Evolutionary conservation across 2,113 vertebrate genomes (phyloP), one percentile per base, ranked within the genome.

Genomic region (Cacatua alba): DNA sequence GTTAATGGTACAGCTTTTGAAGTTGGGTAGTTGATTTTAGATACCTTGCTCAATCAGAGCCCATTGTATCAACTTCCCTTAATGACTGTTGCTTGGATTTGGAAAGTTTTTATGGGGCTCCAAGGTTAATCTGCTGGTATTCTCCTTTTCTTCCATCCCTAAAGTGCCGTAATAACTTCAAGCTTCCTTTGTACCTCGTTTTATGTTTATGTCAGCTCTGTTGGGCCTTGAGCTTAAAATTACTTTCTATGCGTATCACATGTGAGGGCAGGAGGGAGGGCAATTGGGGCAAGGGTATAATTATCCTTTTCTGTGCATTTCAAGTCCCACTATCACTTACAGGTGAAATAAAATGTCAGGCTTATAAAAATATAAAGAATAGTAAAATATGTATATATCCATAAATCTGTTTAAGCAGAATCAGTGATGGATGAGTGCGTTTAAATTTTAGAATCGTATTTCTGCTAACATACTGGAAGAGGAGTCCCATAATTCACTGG

Each of bases 401-500:
- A 95, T 96, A 95, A 94, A 96, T 95, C 80, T 86, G 0, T 88
- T 90, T 84, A 92, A 93, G 92, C 37, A 79, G 76, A 93, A 92
- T 65, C 26, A 3, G 65, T 96, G 93, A 97, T 95, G 82, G 82
- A 96, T 92, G 93, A 95, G 49, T 51, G 60, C 2, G 2, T 92
- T 96, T 93, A 95, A 88, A 88, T 95, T 85, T 84, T 75, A 81
- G 72, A 76, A 72, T 64, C 11, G 0, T 92, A 94, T 95, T 95
- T 95, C 92, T 97, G 62, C 69, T 82, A 92, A 86, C 65, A 79
- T 64, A 83, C 81, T 86, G 88, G 74, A 97, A 90, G 85, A 57
- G 86, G 41, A 64, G 65, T 90, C 85, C 65, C 55, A 92, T 96
- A 91, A 97, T 88, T 97, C 94, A 96, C 49, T 62, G 44, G 53